Percentiles rank a stretch among this genome's conserved stretches.
Conservation (phyloP, 2,888 invertebrate species). For the Agrochola lota region DNA sequence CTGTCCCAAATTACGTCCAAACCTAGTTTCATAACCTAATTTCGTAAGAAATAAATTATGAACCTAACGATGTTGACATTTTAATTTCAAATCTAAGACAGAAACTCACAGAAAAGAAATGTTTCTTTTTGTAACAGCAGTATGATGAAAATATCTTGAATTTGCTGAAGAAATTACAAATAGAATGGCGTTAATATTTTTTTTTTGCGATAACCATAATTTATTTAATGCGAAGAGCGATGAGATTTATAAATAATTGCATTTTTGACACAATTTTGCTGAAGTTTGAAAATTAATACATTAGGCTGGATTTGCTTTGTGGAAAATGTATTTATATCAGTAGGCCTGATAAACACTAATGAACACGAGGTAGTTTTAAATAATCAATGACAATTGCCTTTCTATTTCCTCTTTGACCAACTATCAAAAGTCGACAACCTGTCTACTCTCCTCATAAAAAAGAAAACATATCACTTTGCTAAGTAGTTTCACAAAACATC, state of each 20-base stretch:
- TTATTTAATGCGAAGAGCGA: conserved; percentile 14
- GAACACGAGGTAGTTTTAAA: neutral
- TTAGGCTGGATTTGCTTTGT: conserved; percentile 4
- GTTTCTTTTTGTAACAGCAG: conserved; percentile 19
- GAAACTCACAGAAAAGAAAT: conserved; percentile 6
- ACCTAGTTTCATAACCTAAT: conserved; percentile 21
- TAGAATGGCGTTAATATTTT: conserved; percentile 34
- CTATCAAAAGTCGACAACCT: neutral
- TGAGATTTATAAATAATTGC: conserved; percentile 20
- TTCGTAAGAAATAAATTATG: conserved; percentile 34
- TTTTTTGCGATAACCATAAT: conserved; percentile 10
- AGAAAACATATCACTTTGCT: neutral
- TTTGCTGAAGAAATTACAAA: conserved; percentile 33
- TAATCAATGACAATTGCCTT: neutral
- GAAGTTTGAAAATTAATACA: neutral
- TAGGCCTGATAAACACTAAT: neutral
- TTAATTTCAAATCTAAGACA: conserved; percentile 31
- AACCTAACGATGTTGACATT: conserved; percentile 24
- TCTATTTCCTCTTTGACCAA: too few relatives aligned
- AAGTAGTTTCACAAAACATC: neutral
- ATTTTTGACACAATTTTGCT: conserved; percentile 11
- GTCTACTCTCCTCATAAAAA: neutral
- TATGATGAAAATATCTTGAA: conserved; percentile 24
- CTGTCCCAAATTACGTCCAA: neutral
- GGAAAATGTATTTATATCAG: neutral